phyloP scores from a whole-genome alignment of 2,113 vertebrate genomes.

The Alaudala cheleensis region DNA sequence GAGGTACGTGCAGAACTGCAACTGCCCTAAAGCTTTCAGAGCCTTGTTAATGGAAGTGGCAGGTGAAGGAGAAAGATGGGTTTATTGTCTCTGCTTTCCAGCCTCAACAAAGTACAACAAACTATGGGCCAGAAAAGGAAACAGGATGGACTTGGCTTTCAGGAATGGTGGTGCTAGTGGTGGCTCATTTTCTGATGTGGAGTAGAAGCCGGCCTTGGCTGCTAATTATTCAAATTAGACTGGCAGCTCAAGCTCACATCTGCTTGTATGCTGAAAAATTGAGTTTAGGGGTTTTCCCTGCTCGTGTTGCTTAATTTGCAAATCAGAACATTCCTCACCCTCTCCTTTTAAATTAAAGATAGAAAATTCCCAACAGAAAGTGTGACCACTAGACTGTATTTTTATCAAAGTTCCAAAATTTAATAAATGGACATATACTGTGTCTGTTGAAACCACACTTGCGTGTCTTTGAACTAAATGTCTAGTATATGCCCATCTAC shows the following conservation, averaged over 20 bases:
- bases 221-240: background rate
- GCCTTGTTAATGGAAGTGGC: background rate
- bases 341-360: background rate
- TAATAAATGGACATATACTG: background rate
- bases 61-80: background rate
- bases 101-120: background rate
- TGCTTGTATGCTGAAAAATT: background rate
- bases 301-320: background rate
- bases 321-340: background rate
- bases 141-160: conserved; percentile 51
- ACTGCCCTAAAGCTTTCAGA: background rate
- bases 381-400: background rate
- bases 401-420: background rate
- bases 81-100: background rate
- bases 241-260: background rate
- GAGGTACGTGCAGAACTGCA: background rate
- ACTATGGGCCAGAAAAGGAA: background rate
- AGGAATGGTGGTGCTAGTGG: background rate
- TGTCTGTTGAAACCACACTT: background rate
- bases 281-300: background rate
- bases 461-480: background rate
- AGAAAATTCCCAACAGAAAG: background rate
- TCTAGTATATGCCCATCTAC: background rate
- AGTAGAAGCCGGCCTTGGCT: background rate
- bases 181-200: background rate